Conservation (phyloP, 2,113 vertebrate genomes). For the Lynx canadensis region DNA sequence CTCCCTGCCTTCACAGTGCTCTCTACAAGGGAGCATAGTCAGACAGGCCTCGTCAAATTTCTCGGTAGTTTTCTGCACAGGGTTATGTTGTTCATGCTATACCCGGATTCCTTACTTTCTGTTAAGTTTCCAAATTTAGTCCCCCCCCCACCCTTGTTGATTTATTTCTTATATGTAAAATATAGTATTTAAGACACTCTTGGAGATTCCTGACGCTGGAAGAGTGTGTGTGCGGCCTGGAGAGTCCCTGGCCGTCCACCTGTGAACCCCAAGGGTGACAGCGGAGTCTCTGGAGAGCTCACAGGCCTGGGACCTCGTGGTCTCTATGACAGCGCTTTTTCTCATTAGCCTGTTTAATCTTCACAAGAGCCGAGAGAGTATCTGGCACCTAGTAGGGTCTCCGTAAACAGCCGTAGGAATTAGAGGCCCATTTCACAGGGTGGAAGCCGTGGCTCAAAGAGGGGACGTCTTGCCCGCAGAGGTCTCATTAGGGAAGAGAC, state of each 20-base stretch:
- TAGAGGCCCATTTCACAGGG: background rate
- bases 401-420: background rate
- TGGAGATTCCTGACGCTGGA: background rate
- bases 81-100: accelerated
- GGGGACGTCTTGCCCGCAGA: background rate
- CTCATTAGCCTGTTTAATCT: background rate
- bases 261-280: background rate
- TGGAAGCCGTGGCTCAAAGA: background rate
- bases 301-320: background rate
- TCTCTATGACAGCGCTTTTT: background rate
- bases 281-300: background rate
- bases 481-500: background rate
- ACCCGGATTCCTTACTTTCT: background rate
- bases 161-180: background rate
- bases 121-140: background rate
- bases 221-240: accelerated
- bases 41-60: accelerated
- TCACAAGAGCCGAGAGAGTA: background rate
- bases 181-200: background rate
- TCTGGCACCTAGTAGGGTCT: background rate
- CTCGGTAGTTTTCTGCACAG: too few relatives aligned
- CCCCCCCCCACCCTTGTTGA: background rate
- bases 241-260: background rate
- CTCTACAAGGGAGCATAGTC: accelerated
- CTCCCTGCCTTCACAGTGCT: background rate